phyloP scores from a whole-genome alignment of 2,797 vertebrate genomes.

The Nasua narica region DNA sequence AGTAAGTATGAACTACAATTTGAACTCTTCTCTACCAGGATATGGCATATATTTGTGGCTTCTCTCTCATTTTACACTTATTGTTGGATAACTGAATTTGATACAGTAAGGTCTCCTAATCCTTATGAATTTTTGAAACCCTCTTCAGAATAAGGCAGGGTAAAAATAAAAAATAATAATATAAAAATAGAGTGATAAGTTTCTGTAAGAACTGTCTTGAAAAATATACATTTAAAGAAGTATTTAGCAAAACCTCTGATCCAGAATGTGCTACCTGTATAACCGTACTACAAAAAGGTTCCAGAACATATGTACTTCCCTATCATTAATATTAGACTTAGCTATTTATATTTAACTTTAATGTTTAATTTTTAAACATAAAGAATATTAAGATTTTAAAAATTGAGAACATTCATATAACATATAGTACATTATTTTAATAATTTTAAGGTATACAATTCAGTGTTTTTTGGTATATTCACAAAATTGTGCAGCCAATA shows the following conservation, averaged over 20 bases:
- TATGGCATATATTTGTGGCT: neutral
- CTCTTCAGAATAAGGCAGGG: neutral
- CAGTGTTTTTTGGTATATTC: neutral
- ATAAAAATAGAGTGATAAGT: neutral
- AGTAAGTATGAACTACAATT: neutral
- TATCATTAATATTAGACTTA: neutral
- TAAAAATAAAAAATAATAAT: constrained; percentile 1
- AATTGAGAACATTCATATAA: neutral
- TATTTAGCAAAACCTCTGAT: neutral
- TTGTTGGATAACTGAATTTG: neutral
- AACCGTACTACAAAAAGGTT: neutral
- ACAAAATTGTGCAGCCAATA: neutral
- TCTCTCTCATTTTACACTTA: neutral
- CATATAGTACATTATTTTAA: neutral
- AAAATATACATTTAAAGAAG: neutral
- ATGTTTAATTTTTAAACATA: neutral
- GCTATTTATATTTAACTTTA: neutral
- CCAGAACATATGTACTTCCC: neutral
- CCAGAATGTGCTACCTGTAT: neutral
- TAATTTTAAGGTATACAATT: neutral
- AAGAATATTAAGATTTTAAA: neutral
- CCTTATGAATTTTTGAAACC: neutral
- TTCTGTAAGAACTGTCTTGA: neutral
- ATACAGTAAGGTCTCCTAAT: neutral
- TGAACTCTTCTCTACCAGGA: neutral